Base-by-base conservation (phyloP, 1,140 invertebrate genomes). In the Lepidurus couesii region DNA sequence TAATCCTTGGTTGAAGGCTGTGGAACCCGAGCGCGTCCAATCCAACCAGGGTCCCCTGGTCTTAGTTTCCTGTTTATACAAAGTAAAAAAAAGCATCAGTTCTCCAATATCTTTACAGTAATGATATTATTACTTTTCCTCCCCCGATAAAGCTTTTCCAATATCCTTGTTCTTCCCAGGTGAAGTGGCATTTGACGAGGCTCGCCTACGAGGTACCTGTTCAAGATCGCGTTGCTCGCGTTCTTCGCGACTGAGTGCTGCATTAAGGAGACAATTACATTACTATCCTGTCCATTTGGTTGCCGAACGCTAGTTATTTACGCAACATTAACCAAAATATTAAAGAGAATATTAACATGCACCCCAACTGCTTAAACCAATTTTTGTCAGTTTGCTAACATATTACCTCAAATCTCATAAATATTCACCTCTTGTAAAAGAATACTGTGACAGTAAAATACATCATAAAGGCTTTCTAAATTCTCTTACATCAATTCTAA, bases 1-100 rank as follows among this genome's bases (percentile, higher is more conserved):
- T 99, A 99, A 85, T 99, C 97, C 87, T 97, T 98, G 83, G 92
- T 96, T 65, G 96, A 98, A 74, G 96, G 96, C 83, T 91, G 86
- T 21, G 98, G 98, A 75, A 99, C 97, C 81, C 98, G 88, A 16
- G 98, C 98, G 84, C 98, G 88, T 10, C 91, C 90, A 75, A 98
- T 91, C 94, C 95, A 99, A 44, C 97, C 97, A 81, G 94, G 92
- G 84, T 98, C 96, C 79, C 97, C 97, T 0, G 97, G 97, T 81
- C 95, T 87, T 42, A 95, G 84, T 74, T 89, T 86, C 78, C 84
- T 85, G 76, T 42, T 73, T 76, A 76, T n/a, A 34, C 34, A 34
- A 4, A 34, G 34, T 34, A 77, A 42, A 76, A 65, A 8, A 77
- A 74, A 45, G 44, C 11, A 77, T 77, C n/a, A 42, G 75, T 75